Conservation (phyloP, 2,888 invertebrate genomes). For the Sympetrum striolatum region DNA sequence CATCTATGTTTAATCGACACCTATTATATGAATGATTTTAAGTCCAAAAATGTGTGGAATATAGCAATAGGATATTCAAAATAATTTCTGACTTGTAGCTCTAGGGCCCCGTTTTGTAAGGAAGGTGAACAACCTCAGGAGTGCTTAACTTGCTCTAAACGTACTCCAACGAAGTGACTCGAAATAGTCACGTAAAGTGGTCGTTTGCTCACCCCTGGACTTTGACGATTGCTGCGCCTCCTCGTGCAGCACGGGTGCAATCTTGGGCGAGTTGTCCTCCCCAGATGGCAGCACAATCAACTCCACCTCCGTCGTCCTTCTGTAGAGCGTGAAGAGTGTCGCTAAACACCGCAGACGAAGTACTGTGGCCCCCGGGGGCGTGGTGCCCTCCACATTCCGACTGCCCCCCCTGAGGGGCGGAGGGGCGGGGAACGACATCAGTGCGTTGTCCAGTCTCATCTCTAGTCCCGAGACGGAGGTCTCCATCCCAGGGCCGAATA, state of each 20-base stretch:
- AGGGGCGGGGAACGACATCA: background rate
- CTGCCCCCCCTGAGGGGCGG: background rate
- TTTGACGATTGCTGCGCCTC: slow-evolving; percentile 56
- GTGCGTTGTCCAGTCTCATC: slow-evolving; percentile 22
- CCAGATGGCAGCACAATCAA: slow-evolving; percentile 53
- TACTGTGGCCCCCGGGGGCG: background rate
- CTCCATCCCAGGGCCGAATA: slow-evolving; percentile 22
- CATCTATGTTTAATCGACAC: too few relatives aligned
- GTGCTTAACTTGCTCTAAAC: too few relatives aligned
- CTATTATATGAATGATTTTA: too few relatives aligned
- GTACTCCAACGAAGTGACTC: too few relatives aligned
- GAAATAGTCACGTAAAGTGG: background rate
- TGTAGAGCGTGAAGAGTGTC: slow-evolving; percentile 69
- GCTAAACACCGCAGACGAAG: slow-evolving; percentile 67
- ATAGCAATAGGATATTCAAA: too few relatives aligned
- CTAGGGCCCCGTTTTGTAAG: too few relatives aligned
- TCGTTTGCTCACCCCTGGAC: background rate
- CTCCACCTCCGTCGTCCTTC: slow-evolving; percentile 67
- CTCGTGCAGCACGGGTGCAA: slow-evolving; percentile 67
- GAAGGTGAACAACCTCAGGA: too few relatives aligned
- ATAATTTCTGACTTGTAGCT: too few relatives aligned
- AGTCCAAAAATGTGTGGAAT: too few relatives aligned
- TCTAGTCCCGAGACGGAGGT: background rate
- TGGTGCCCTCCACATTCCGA: background rate
- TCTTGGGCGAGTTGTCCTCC: slow-evolving; percentile 65